Evolutionary conservation across 1,140 invertebrate species (phyloP), one percentile per base, ranked within the genome.

Genomic region (Acromyrmex heyeri): DNA sequence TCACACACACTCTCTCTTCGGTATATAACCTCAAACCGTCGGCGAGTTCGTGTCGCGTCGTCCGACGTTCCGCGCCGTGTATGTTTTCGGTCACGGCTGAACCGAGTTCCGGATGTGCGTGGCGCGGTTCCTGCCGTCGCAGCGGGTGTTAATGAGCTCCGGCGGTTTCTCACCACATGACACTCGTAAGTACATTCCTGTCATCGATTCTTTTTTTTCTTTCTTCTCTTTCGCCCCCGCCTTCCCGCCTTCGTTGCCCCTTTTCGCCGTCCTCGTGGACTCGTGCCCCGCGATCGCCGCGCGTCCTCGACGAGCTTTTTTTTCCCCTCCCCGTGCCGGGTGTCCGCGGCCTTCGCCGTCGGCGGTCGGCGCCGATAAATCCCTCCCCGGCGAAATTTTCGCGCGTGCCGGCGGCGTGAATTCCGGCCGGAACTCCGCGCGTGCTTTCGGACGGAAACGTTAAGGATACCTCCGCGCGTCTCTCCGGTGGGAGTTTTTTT

Each of bases 1-100:
- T 73, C 67, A 73, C 79, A 73, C 79, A 82, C 79, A 38, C 67
- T 83, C 55, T 83, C 55, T 83, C 55, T 16, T 24, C 44, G 79
- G 67, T 69, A 77, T 78, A 89, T 90, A 90, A 90, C 88, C 89
- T 85, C 76, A 81, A 90, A 87, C 79, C 67, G 79, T 83, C 79
- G 55, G 67, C 79, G 55, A 62, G 79, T 53, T 61, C 48, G 55
- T 83, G 18, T 83, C 79, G 79, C 79, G 79, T 27, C 53, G 34
- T 2, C 48, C 44, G 86, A 70, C 64, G 53, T 30, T 77, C 10
- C 59, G 34, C 57, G 27, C 4, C 55, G 10, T 57, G 55, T 78
- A 10, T 10, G 72, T 48, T 83, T 65, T 69, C 38, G 38, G 65
- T 38, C 59, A 14, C 55, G 57, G 27, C 38, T 69, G 24, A 55